Evolutionary conservation across 1,140 invertebrate genomes (phyloP), one percentile per base, ranked within the genome.

Genomic region (Eriosoma lanigerum): DNA sequence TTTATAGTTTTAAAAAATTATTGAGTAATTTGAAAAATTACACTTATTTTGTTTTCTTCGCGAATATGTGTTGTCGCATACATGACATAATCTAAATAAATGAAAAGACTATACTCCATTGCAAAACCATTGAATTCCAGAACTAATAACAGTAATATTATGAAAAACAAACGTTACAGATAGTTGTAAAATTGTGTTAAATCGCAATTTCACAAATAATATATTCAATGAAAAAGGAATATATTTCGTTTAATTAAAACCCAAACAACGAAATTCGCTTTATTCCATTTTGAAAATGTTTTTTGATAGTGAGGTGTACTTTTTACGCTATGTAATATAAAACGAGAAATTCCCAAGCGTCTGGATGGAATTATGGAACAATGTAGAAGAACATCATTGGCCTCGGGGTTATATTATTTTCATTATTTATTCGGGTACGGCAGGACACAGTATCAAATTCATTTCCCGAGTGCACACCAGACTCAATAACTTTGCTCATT

Each of bases 371-470:
- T 68, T 68, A 68, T 68, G 44, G 46, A 68, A 46, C 38, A 68
- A 68, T 38, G 38, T 21, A 32, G 38, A 68, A 68, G 64, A 68
- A 68, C 66, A 46, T 46, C 66, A 46, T 68, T 48, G 66, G 66
- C 66, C 64, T 68, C 46, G 38, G 64, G 64, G 64, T 46, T 48
- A 64, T 68, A 68, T 68, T 68, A 68, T 68, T 68, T 68, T 48
- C 66, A 48, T 68, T 48, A 48, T 68, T 68, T 68, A 68, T 48
- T 46, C 44, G n/a, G 44, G 15, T 68, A 48, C 66, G 48, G 15
- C 66, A 48, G 21, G 44, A 48, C 44, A 24, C 38, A 46, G 66
- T 48, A 48, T 68, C 66, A 68, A 68, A 68, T 68, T 68, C n/a
- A 48, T 68, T 48, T 48, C 66, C 66, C 66, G 66, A 68, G 66